phyloP scores from a whole-genome alignment of 1,140 invertebrate species.

The Heterodera schachtii region DNA sequence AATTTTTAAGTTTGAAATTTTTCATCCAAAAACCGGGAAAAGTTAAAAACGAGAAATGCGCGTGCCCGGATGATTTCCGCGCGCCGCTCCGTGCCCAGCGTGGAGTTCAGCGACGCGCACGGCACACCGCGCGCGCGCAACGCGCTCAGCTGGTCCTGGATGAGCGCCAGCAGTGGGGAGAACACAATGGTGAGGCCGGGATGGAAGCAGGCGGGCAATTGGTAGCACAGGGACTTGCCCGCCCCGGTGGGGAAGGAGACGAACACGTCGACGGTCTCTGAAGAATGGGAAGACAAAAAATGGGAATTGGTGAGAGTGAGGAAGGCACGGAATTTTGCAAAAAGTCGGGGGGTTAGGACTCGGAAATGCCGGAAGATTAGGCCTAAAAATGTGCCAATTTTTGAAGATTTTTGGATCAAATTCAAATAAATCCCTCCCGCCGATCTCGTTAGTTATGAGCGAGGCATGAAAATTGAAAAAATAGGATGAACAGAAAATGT shows the following conservation, averaged over 20 bases:
- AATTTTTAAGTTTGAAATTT: too few relatives aligned
- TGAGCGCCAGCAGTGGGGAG: conserved; percentile 75
- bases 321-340: too few relatives aligned
- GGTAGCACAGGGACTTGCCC: conserved; percentile 77
- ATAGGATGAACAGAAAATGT: too few relatives aligned
- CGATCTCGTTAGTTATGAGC: too few relatives aligned
- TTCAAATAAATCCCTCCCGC: too few relatives aligned
- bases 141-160: conserved; percentile 71
- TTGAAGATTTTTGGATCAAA: too few relatives aligned
- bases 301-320: too few relatives aligned
- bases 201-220: conserved; percentile 73
- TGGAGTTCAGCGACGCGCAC: conserved; percentile 85
- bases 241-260: conserved; percentile 77
- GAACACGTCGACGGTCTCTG: conserved; percentile 73
- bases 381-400: too few relatives aligned
- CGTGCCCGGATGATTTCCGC: conserved; percentile 71
- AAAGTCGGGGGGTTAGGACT: too few relatives aligned
- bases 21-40: neutral
- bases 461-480: too few relatives aligned
- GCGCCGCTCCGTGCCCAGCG: conserved; percentile 76
- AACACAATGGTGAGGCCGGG: conserved; percentile 73
- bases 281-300: conserved; percentile 31
- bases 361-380: too few relatives aligned
- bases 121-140: conserved; percentile 73
- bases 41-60: conserved; percentile 48